phyloP scores from a whole-genome alignment of 2,888 invertebrate genomes.

The Lathronympha strigana region DNA sequence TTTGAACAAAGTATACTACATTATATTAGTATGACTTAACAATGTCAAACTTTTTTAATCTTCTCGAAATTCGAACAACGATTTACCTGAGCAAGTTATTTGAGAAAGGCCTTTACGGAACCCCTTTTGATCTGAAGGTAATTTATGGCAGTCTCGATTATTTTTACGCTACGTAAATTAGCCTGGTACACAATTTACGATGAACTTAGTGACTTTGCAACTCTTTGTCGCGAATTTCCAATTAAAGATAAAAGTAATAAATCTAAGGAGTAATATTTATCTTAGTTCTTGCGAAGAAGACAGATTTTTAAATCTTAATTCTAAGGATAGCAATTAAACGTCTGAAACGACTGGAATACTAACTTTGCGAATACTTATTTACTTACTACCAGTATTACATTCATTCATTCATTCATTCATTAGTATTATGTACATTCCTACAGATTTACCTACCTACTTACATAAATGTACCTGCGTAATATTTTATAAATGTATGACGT shows the following conservation, averaged over 20 bases:
- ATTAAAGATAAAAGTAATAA: not conserved
- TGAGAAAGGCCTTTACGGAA: conserved; percentile 3
- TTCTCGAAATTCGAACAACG: conserved; percentile 14
- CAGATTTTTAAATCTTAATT: no score
- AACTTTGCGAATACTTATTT: no score
- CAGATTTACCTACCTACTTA: no score
- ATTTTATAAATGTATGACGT: no score
- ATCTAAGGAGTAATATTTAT: no score
- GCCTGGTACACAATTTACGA: conserved; percentile 15
- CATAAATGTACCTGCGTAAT: no score
- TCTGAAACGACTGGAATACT: no score
- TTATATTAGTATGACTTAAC: not conserved
- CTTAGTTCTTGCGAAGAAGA: no score
- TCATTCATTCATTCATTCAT: no score
- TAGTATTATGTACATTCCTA: no score
- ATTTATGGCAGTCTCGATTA: conserved; percentile 30
- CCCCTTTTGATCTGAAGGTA: conserved; percentile 27
- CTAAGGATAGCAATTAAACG: no score
- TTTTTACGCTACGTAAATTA: conserved; percentile 31
- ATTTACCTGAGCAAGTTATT: conserved; percentile 23
- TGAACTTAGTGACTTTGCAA: conserved; percentile 4
- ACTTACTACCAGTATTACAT: no score
- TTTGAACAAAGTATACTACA: not conserved
- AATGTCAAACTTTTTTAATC: conserved; percentile 16
- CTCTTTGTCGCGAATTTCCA: not conserved